These are phyloP conservation scores for Pygoscelis adeliae DNA, from an alignment of 2,113 vertebrate genomes.

Conservation along the genomic window DNA sequence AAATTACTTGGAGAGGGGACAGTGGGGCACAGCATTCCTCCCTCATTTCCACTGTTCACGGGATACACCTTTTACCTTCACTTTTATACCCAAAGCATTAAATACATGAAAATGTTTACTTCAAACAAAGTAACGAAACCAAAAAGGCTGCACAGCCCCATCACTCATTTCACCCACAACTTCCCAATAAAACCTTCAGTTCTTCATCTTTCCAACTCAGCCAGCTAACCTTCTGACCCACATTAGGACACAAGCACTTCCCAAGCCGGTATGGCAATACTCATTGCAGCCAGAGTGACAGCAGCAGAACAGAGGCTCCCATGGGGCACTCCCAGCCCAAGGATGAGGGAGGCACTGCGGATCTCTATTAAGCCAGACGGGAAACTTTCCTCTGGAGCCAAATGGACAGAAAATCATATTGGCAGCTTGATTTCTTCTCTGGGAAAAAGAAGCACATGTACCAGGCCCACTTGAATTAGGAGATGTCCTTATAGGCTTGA, in stretches of 20 bases:
- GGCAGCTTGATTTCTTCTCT: not conserved
- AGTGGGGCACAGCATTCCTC: not conserved
- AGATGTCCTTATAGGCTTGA: not conserved
- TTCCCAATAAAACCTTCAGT: not conserved
- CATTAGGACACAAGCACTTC: not conserved
- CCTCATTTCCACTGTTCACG: not conserved
- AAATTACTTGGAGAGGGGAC: not conserved
- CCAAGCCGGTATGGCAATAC: not conserved
- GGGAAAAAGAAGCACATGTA: not conserved
- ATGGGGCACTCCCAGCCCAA: not conserved
- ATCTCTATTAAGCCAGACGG: not conserved
- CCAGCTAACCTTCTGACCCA: not conserved
- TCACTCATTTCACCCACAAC: not conserved
- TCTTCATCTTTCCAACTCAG: not conserved
- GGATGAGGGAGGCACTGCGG: not conserved
- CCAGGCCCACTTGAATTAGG: fast-evolving
- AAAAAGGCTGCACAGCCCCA: not conserved
- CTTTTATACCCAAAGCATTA: not conserved
- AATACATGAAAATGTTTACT: not conserved
- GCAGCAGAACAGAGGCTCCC: not conserved
- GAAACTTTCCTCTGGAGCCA: not conserved
- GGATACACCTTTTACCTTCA: not conserved
- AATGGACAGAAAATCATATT: not conserved
- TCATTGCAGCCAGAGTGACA: not conserved
- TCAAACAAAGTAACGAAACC: not conserved